These are phyloP conservation scores for Apus apus DNA, from an alignment of 2,113 vertebrate genomes.

Conservation along the genomic window DNA sequence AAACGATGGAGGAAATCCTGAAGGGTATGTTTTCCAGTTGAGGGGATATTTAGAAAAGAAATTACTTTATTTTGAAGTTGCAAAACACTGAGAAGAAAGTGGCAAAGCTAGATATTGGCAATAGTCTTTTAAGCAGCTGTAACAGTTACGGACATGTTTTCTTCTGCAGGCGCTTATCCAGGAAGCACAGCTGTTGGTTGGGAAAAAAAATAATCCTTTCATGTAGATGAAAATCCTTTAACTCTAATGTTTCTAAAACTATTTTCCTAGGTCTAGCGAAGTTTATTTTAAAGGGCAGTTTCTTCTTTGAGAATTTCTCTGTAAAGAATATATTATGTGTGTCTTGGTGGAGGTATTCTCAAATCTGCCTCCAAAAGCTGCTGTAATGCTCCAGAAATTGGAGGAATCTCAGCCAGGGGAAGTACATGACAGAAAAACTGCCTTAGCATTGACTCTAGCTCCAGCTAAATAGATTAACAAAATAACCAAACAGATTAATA, in stretches of 20 bases:
- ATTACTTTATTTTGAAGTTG: not conserved
- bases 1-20: not conserved
- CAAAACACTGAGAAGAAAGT: not conserved
- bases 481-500: not conserved
- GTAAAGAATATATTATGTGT: not conserved
- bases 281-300: slow-evolving; percentile 41
- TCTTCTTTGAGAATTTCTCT: slow-evolving; percentile 30
- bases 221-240: slow-evolving; percentile 24
- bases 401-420: not conserved
- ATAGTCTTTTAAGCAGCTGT: not conserved
- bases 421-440: not conserved
- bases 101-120: not conserved
- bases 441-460: not conserved
- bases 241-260: slow-evolving; percentile 34
- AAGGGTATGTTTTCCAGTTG: not conserved
- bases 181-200: slow-evolving; percentile 27
- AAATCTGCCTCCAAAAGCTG: not conserved
- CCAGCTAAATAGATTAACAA: not conserved
- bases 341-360: not conserved
- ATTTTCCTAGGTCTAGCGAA: slow-evolving; percentile 10
- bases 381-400: not conserved
- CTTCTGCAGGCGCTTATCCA: slow-evolving; percentile 43
- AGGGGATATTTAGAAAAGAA: not conserved
- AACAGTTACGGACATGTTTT: not conserved
- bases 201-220: slow-evolving; percentile 3